These are phyloP conservation scores for Brachionus sp. DNA, from an alignment of 1,140 invertebrate species.

Conservation along the genomic window DNA sequence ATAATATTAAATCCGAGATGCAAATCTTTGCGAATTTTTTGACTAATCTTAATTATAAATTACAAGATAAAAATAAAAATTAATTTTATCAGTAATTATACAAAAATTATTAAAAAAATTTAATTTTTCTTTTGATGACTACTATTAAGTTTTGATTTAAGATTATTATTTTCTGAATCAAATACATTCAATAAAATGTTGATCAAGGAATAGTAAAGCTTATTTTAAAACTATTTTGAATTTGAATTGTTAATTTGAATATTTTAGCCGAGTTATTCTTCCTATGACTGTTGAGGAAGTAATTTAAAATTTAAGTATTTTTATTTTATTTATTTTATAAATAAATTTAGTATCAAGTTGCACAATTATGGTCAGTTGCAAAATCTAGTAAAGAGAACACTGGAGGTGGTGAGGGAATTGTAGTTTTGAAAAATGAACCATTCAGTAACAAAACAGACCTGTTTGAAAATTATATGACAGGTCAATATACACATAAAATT, in stretches of 20 bases:
- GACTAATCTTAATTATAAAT: background rate
- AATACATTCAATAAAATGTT: background rate
- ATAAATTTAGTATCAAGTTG: conserved; percentile 78
- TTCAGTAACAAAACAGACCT: conserved; percentile 79
- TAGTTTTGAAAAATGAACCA: conserved; percentile 68
- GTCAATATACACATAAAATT: conserved; percentile 99
- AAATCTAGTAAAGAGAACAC: conserved; percentile 99
- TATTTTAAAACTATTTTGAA: background rate
- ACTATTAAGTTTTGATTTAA: background rate
- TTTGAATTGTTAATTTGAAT: background rate
- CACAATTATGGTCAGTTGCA: conserved; percentile 93
- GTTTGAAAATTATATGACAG: conserved; percentile 80
- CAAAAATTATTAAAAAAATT: background rate
- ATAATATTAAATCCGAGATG: background rate
- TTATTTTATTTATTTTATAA: background rate
- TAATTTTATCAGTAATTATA: background rate
- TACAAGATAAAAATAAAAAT: background rate
- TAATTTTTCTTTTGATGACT: background rate
- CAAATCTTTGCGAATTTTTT: conserved; percentile 2
- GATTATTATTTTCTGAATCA: background rate
- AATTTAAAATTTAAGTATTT: background rate
- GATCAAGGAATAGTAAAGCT: conserved; percentile 40
- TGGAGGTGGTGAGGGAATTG: conserved; percentile 97
- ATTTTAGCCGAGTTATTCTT: conserved; percentile 28
- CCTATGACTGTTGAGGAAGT: conserved; percentile 55